Base-by-base conservation (phyloP, 2,113 vertebrate species). In the Sinosuthora webbiana region DNA sequence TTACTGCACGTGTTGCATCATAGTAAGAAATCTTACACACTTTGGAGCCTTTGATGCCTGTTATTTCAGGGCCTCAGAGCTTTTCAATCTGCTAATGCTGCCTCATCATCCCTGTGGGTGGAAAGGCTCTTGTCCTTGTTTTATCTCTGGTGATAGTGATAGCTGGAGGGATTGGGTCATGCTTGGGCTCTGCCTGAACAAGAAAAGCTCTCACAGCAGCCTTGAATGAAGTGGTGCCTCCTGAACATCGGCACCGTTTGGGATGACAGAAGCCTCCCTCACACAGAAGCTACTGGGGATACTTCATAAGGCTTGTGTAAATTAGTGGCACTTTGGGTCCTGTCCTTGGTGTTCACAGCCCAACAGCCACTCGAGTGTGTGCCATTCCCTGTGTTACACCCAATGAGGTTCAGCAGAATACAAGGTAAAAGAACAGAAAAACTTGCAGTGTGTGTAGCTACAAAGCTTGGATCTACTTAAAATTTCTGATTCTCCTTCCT, bases 231-330 rank as follows among this genome's bases (percentile, higher is more conserved):
- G 76, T 17, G 10, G 11, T 35, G 24, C 13, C 63, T 60, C 45
- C 27, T 31, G 22, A 6, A 11, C 5, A 5, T 9, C 31, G 37
- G 50, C 53, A 13, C 28, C 0, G 0, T 17, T 44, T 42, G 13
- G 6, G 63, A 21, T 27, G 63, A 7, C 13, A 49, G 68, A 53
- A 83, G 33, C 68, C 49, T 79, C 82, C 31, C 6, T 67, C 85
- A 24, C 23, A 0, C 0, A 17, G 33, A 23, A 42, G 37, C 52
- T 75, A 0, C 42, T 70, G 74, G 31, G 70, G 63, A 11, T 22
- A 1, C 24, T 68, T 56, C 33, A 23, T 70, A 47, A n/a, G 33
- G 30, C 21, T 0, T 1, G 67, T 21, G 75, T 67, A 35, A 63
- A 27, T 45, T 4, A 2, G 1, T 11, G 41, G 31, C 14, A 5